Evolutionary conservation across 1,140 invertebrate genomes (phyloP).

Genomic region (Pygmarrhopalites habei): DNA sequence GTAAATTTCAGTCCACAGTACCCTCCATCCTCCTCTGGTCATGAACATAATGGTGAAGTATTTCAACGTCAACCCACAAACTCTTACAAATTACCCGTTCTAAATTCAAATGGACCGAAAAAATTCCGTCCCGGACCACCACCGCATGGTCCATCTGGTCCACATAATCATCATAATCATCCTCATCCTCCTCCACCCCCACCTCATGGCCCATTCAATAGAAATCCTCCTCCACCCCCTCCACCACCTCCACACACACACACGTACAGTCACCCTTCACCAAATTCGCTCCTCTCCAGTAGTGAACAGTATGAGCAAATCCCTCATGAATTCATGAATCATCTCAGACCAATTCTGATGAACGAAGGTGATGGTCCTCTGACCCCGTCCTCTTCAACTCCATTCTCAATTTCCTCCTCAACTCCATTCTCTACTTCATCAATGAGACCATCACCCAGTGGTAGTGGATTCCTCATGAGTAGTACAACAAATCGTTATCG

Average conservation of each 20-base stretch:
- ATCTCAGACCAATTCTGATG: constrained; percentile 2
- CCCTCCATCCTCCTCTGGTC: too few species aligned
- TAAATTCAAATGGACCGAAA: not conserved
- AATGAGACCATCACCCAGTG: not conserved
- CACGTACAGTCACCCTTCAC: not conserved
- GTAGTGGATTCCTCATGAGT: too few species aligned
- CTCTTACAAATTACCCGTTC: not conserved
- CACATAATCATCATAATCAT: too few species aligned
- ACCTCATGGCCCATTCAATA: not conserved
- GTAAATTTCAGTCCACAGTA: too few species aligned
- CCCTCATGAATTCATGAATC: constrained; percentile 3
- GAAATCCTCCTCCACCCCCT: not conserved
- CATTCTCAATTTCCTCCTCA: not conserved
- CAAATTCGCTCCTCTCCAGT: not conserved
- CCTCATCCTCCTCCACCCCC: not conserved
- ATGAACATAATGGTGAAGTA: not conserved
- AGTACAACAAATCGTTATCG: not conserved
- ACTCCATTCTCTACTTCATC: not conserved
- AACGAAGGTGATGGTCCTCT: not conserved
- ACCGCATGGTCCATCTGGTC: not conserved
- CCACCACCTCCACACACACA: too few species aligned
- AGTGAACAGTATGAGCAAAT: constrained; percentile 4
- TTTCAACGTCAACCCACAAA: not conserved
- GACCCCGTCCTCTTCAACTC: not conserved
- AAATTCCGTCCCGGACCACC: too few species aligned